These are phyloP conservation scores for Zoanthus solanderi DNA, from an alignment of 92 coral and sea anemone genomes.

Conservation along the genomic window DNA sequence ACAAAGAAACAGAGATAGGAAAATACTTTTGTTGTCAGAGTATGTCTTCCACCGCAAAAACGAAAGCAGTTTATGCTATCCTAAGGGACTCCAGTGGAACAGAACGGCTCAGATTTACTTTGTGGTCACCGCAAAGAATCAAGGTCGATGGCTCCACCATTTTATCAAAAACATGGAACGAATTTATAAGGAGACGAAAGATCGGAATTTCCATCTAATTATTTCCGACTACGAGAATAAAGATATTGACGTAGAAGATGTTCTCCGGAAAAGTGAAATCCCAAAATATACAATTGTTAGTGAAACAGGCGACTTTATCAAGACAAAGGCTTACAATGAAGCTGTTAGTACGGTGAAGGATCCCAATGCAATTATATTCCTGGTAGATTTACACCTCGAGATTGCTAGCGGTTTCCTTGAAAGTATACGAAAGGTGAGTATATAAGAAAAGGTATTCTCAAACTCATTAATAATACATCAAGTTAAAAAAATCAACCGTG, in stretches of 20 bases:
- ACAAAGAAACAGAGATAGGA: constrained; percentile 23
- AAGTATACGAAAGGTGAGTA: constrained; percentile 65
- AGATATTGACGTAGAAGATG: constrained; percentile 54
- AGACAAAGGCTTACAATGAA: constrained; percentile 57
- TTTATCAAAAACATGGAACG: constrained; percentile 59
- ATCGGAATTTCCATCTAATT: constrained; percentile 55
- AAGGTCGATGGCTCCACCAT: constrained; percentile 60
- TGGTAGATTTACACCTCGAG: constrained; percentile 65
- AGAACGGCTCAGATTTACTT: constrained; percentile 49
- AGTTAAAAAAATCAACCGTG: too few species aligned
- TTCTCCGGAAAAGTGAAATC: constrained; percentile 39
- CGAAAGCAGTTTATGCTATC: constrained; percentile 51
- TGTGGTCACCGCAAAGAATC: constrained; percentile 52
- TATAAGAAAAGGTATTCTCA: too few species aligned
- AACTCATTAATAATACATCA: too few species aligned
- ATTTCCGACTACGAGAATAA: constrained; percentile 56
- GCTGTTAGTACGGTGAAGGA: constrained; percentile 62
- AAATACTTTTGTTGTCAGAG: constrained; percentile 51
- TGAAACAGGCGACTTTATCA: constrained; percentile 42
- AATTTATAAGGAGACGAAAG: constrained; percentile 46
- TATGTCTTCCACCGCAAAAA: constrained; percentile 49
- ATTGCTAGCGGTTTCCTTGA: constrained; percentile 49
- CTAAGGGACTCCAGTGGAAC: constrained; percentile 63
- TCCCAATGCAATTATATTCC: constrained; percentile 64
- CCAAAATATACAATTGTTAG: constrained; percentile 44